These are phyloP conservation scores for Papilio helenus DNA, from an alignment of 1,140 invertebrate genomes.

Conservation along the genomic window DNA sequence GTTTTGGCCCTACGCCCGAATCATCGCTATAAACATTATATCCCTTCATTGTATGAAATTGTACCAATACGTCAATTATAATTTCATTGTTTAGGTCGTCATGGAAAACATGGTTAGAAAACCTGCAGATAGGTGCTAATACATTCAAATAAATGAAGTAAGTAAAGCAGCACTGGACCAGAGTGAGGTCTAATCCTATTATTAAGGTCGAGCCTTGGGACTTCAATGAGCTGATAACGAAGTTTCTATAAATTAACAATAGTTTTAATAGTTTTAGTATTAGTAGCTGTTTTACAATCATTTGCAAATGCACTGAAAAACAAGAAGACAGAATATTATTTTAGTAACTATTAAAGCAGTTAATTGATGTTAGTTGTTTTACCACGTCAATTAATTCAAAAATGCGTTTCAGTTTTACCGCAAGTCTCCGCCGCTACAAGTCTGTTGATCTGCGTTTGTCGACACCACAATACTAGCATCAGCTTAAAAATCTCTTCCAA, in stretches of 20 bases:
- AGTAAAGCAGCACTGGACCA: too few species aligned
- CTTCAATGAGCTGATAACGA: too few species aligned
- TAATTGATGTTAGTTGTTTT: constrained; percentile 2
- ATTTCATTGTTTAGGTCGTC: not conserved
- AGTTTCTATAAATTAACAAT: too few species aligned
- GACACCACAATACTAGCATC: constrained; percentile 92
- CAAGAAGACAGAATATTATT: too few species aligned
- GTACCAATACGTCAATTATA: constrained; percentile 28
- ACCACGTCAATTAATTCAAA: not conserved
- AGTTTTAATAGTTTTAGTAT: too few species aligned
- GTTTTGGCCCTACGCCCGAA: constrained; percentile 56
- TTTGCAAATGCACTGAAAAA: too few species aligned
- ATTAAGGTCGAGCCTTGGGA: too few species aligned
- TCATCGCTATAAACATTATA: constrained; percentile 42
- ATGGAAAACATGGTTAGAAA: not conserved
- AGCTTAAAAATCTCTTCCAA: constrained; percentile 90
- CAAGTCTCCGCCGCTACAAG: constrained; percentile 83
- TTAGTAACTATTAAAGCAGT: not conserved
- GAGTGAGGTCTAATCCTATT: too few species aligned
- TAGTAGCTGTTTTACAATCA: too few species aligned
- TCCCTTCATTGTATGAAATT: constrained; percentile 53
- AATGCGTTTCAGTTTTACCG: constrained; percentile 76
- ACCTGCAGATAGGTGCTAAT: not conserved
- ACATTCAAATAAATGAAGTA: too few species aligned
- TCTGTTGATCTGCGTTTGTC: constrained; percentile 87